Evolutionary conservation across 2,888 invertebrate species (phyloP), one percentile per base, ranked within the genome.

Genomic region (Troides helena): DNA sequence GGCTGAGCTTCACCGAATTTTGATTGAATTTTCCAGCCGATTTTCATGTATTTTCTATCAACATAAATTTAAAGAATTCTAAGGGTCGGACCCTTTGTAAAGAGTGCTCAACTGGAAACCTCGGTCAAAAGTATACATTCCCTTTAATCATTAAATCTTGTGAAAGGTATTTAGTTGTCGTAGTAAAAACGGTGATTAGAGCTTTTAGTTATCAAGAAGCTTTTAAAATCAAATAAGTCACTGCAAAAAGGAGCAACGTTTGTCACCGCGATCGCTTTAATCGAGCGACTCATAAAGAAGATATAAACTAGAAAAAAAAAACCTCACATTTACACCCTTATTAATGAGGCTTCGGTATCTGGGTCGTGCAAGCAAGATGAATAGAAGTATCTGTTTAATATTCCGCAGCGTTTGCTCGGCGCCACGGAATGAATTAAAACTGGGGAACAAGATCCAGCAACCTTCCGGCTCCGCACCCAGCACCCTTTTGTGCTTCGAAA

Each of bases 401-500:
- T 84, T 83, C 80, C 66, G 72, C 77, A 80, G 77, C 77, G 79
- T 80, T 79, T 77, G 74, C 72, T 67, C 75, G 75, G 74, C 75
- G 70, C 73, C 72, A 67, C 74, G 68, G 78, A 78, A 80, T 83
- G 81, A 84, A 86, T 85, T 85, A 84, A 84, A 84, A 79, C 78
- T 74, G 71, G 70, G 77, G 75, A 77, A 79, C 77, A 79, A 81
- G 81, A 80, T 76, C 71, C 71, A 72, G 71, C 74, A 73, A 71
- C 71, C 73, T 63, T 70, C 70, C 70, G 70, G 70, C 70, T 36
- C 39, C 66, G 53, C 67, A 30, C 53, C 60, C 70, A 53, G 63
- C 70, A 66, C 70, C 62, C 70, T 70, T 70, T 70, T 70, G 70
- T 70, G 70, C 53, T 56, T 67, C 53, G 7, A 70, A 67, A 70